Evolutionary conservation across 2,113 vertebrate species (phyloP), one percentile per base, ranked within the genome.

Genomic region (Callionymus lyra): DNA sequence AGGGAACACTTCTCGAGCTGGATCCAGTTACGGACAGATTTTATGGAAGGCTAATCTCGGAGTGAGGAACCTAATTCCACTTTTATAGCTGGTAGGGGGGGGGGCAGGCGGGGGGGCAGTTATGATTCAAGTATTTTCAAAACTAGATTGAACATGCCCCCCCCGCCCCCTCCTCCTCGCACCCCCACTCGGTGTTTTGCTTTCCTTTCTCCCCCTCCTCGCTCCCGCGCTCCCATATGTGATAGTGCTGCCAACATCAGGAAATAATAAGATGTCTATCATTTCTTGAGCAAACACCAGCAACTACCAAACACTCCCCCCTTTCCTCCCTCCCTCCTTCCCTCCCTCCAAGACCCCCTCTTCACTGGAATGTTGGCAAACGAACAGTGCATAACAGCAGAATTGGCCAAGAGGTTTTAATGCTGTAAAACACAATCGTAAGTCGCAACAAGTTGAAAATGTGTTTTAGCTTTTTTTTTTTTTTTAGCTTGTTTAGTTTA

Each of bases 241-340:
- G 66, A 65, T 43, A 70, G 59, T 42, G 68, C 68, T 78, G 82
- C 79, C 79, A 83, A 80, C 84, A 84, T 86, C 80, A 82, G 82
- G 79, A 83, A 84, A 77, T 80, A 80, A 80, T 84, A 78, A 85
- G 75, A 80, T 76, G 63, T 80, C 76, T 69, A 74, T 81, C 63
- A 81, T 79, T 76, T 80, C 58, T 74, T 80, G 73, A 77, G 76
- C 67, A 78, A 80, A 81, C 71, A 81, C 64, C 69, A 82, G 79
- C 66, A 76, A 77, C 65, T 74, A 80, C 53, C 65, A 75, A 72
- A 54, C 63, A 68, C 52, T 12, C 63, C 41, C 51, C 4, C 21
- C 4, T 8, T 5, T 8, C 4, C 21, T 5, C 21, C 21, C 21
- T 5, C 21, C 4, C 4, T 4, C 33, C n/a, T n/a, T 18, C 38